These are phyloP conservation scores for Centropus bengalensis DNA, from an alignment of 2,113 vertebrate species.

Conservation along the genomic window DNA sequence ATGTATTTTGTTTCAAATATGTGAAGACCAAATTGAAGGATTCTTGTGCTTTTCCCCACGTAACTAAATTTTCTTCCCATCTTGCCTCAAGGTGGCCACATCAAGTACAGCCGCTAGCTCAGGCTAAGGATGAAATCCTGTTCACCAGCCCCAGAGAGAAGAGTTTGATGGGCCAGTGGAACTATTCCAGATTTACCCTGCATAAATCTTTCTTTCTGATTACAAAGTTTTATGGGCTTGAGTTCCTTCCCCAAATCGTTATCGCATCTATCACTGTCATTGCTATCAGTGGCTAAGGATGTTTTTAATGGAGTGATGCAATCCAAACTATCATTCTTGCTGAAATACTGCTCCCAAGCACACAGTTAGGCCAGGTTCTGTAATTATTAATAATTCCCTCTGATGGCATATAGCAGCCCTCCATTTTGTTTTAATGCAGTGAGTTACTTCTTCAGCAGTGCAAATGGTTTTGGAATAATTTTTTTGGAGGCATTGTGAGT, in stretches of 20 bases:
- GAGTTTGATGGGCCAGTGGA: neutral
- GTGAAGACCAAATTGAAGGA: neutral
- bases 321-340: slow-evolving; percentile 13
- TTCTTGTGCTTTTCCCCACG: neutral
- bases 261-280: slow-evolving; percentile 33
- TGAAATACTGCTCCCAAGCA: slow-evolving; percentile 50
- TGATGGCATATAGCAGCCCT: neutral
- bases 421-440: slow-evolving; percentile 27
- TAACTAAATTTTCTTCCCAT: neutral
- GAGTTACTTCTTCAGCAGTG: neutral
- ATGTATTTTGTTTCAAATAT: neutral
- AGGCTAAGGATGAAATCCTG: neutral
- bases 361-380: slow-evolving; percentile 19
- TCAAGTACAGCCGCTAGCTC: neutral
- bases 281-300: slow-evolving; percentile 23
- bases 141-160: neutral
- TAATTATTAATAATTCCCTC: slow-evolving; percentile 50
- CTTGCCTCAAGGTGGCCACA: slow-evolving; percentile 43
- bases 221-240: slow-evolving; percentile 23
- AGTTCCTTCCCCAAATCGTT: slow-evolving; percentile 24
- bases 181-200: neutral
- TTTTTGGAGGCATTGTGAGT: neutral
- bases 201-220: neutral
- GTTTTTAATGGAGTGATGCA: slow-evolving; percentile 21
- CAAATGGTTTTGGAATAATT: slow-evolving; percentile 28